Evolutionary conservation across 2,797 vertebrate species (phyloP).

Genomic region (Coregonus sp.): DNA sequence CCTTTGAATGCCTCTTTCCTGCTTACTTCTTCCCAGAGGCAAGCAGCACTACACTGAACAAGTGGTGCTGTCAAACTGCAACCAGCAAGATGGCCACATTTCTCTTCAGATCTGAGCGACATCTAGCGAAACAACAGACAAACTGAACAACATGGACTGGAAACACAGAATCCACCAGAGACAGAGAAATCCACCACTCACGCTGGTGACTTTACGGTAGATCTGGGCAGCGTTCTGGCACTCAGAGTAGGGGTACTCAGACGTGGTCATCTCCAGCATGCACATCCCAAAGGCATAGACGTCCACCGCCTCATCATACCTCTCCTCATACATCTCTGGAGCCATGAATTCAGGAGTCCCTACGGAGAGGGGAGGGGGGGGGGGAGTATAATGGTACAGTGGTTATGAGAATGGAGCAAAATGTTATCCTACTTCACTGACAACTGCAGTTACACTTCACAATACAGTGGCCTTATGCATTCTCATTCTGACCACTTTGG

Average conservation of each 20-base stretch:
- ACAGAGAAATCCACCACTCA: conserved; percentile 71
- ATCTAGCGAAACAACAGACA: too few species aligned
- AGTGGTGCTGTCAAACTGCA: background rate
- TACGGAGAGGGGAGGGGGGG: conserved; percentile 48
- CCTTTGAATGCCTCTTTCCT: too few species aligned
- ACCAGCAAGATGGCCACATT: background rate
- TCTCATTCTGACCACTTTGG: background rate
- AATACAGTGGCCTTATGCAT: background rate
- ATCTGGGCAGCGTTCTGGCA: conserved; percentile 93
- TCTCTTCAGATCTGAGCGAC: background rate
- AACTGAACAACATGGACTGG: too few species aligned
- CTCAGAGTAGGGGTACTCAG: conserved; percentile 93
- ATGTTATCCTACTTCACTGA: background rate
- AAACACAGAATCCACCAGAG: background rate
- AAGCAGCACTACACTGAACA: background rate
- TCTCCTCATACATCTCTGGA: conserved; percentile 97
- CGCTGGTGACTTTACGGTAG: conserved; percentile 94
- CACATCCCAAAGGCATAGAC: conserved; percentile 97
- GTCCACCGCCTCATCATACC: conserved; percentile 92
- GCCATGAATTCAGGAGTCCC: conserved; percentile 98
- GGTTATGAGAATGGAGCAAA: background rate
- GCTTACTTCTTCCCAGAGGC: too few species aligned
- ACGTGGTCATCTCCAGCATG: conserved; percentile 96
- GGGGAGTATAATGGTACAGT: background rate
- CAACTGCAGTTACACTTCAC: background rate